These are phyloP conservation scores for Stichopus chloronotus DNA, from an alignment of 35 echinoderm and acorn worm species.

Conservation along the genomic window DNA sequence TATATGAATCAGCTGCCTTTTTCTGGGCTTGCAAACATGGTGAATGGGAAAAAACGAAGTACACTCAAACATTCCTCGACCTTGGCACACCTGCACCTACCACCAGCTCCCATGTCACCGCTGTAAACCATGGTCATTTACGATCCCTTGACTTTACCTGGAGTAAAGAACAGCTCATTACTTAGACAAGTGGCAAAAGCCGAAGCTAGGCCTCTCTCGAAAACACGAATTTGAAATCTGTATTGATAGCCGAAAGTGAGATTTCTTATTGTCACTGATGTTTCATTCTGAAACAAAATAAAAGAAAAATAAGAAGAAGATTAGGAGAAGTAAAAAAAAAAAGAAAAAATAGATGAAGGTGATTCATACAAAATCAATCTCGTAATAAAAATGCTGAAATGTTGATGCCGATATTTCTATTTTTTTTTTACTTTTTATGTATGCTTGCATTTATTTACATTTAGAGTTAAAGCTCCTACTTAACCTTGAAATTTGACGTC, in stretches of 20 bases:
- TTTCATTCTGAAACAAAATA: background rate
- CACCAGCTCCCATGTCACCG: background rate
- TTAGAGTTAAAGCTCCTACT: too few relatives aligned
- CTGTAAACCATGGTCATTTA: background rate
- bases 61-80: background rate
- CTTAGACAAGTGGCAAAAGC: background rate
- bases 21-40: background rate
- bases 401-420: too few relatives aligned
- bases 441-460: too few relatives aligned
- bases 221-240: conserved; percentile 14
- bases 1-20: background rate
- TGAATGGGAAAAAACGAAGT: background rate
- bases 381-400: too few relatives aligned
- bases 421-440: too few relatives aligned
- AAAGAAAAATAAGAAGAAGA: background rate
- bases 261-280: background rate
- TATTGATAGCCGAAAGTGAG: conserved; percentile 19
- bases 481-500: too few relatives aligned
- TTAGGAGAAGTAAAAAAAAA: too few relatives aligned
- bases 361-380: too few relatives aligned
- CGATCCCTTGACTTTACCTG: background rate
- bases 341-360: background rate
- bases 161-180: background rate
- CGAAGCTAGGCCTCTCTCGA: background rate
- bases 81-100: background rate